Evolutionary conservation across 1,140 invertebrate genomes (phyloP), one percentile per base, ranked within the genome.

Genomic region (Euborellia annulipes): DNA sequence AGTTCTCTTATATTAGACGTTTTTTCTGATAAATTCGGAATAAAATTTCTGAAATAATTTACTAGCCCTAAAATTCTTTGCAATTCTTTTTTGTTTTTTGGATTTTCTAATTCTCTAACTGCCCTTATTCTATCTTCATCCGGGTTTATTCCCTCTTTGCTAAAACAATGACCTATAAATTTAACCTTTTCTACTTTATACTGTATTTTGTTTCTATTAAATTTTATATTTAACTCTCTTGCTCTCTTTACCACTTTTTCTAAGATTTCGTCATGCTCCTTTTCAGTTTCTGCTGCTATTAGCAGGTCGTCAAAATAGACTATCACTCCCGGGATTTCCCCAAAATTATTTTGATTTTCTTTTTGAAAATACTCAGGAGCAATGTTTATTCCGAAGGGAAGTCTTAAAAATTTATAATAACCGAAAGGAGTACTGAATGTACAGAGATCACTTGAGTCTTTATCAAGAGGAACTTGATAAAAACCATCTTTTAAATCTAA

Each of bases 401-500:
- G 22, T 30, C 13, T 3, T 3, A 46, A 38, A 16, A 46, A 46
- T 46, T 45, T 43, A 4, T 44, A 46, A n/a, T 38, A 19, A 14
- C 45, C 45, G 13, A 16, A 46, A 9, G 41, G 41, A 4, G 14
- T 20, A 14, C 16, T 14, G 22, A 42, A 42, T 8, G 41, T 42
- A 23, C 41, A 42, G 16, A 42, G 21, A 14, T 42, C 14, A 42
- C 17, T 42, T n/a, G 17, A 58, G 37, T 62, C 50, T 9, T 61
- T 43, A 34, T 53, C 54, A 4, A 69, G 48, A n/a, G 52, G 52
- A 1, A 71, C 52, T 46, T 67, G 59, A 57, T 59, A 64, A 52
- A 67, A 71, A 3, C 62, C 60, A 52, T 57, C 46, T 40, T 62
- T 61, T 6, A 60, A 58, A 59, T 72, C 67, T n/a, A 71, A 46